A percentile compares a stretch with the other conserved stretches of the same genome.
Evolutionary conservation across 2,888 invertebrate species (phyloP).

Genomic region (Cephus runcator): DNA sequence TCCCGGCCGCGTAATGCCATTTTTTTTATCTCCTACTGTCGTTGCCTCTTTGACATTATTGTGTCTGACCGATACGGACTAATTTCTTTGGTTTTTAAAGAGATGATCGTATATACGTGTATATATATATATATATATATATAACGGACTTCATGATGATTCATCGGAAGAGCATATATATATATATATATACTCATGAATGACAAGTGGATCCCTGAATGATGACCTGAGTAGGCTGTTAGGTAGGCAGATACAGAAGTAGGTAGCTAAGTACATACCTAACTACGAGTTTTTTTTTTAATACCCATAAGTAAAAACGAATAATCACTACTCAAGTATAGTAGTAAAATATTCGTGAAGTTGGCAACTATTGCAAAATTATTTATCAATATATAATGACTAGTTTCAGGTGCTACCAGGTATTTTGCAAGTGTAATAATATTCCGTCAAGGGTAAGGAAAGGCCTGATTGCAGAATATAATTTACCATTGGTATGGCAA

Average conservation of each 20-base stretch:
- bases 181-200: background rate
- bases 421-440: background rate
- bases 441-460: background rate
- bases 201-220: background rate
- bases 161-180: background rate
- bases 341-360: background rate
- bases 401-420: background rate
- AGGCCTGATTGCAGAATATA: background rate
- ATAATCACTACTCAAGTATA: background rate
- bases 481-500: conserved; percentile 13
- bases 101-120: background rate
- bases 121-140: background rate
- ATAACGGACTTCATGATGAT: background rate
- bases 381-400: background rate
- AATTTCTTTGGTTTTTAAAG: background rate
- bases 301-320: background rate
- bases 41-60: background rate
- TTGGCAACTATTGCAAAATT: background rate
- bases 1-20: background rate
- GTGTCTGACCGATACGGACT: background rate
- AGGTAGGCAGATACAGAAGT: background rate
- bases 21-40: background rate
- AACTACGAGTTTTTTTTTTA: background rate
- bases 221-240: background rate
- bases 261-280: background rate